Base-by-base conservation (phyloP, 2,113 vertebrate species). In the Prunella himalayana region DNA sequence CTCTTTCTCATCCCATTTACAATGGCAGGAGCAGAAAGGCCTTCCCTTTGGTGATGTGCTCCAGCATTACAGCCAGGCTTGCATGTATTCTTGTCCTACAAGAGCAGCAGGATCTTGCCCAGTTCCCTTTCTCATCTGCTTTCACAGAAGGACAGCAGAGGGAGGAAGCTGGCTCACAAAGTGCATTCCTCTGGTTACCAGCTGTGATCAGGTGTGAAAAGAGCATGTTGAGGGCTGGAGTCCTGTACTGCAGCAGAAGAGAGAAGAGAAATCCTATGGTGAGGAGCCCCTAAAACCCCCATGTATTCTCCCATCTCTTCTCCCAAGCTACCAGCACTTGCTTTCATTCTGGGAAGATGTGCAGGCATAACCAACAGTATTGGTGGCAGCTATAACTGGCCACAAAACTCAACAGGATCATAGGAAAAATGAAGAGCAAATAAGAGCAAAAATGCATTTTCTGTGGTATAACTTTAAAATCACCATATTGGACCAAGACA, bases 281-380 rank as follows among this genome's bases (percentile, higher is more conserved):
- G 3, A 45, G 12, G 1, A 70, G 12, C 2, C 8, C 12, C 13
- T 41, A 60, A 69, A 31, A 72, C 9, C 0, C 1, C 3, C 23
- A 33, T 21, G 2, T 61, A 64, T 69, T 28, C 22, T 80, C 11
- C 4, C 25, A 37, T 49, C 14, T 86, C 61, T 22, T 86, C 17
- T 85, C 19, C 15, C 42, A 87, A 28, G 31, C 4, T 8, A 31
- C 33, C n/a, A 31, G 22, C 31, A 23, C 16, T 28, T 61, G 2
- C 19, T 53, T 44, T 72, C 13, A 6, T 69, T 5, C n/a, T 78
- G 47, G 10, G 47, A 69, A 64, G 30, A 42, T 5, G 5, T 75
- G 28, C 33, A 82, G 31, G 23, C 15, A 20, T 31, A 78, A 35
- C 6, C 24, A 61, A 25, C 2, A 37, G 9, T n/a, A 54, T 20